Evolutionary conservation across 2,888 invertebrate genomes (phyloP).

Genomic region (Clunio marinus): DNA sequence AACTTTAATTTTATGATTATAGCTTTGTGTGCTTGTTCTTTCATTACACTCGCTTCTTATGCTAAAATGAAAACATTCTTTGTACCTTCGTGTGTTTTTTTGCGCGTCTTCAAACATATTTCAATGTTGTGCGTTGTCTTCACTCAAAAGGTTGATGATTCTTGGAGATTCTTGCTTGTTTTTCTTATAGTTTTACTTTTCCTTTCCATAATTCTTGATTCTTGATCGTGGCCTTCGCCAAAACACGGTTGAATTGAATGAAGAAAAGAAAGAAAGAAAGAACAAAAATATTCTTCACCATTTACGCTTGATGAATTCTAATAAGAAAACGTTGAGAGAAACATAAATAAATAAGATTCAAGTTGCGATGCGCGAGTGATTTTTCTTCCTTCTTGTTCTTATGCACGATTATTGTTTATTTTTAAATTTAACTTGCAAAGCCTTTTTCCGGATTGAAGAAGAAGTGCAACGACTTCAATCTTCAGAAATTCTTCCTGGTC

Average conservation of each 20-base stretch:
- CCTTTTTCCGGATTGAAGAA: conserved; percentile 29
- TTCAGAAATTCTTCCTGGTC: not conserved
- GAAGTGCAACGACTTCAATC: not conserved
- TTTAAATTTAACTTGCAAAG: not conserved
- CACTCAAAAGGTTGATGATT: conserved; percentile 32
- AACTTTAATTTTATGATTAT: conserved; percentile 36
- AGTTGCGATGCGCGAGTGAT: not conserved
- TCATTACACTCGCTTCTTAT: conserved; percentile 36
- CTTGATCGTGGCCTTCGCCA: conserved; percentile 18
- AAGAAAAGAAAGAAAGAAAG: not conserved
- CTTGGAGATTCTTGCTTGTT: conserved; percentile 24
- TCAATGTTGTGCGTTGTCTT: not conserved
- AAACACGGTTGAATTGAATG: too few relatives aligned
- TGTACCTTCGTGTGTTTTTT: not conserved
- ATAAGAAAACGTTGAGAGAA: conserved; percentile 19
- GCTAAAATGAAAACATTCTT: conserved; percentile 5
- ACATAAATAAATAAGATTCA: conserved; percentile 22
- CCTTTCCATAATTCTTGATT: conserved; percentile 36
- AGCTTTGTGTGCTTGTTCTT: conserved; percentile 30
- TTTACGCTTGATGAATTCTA: conserved; percentile 29
- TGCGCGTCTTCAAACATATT: not conserved
- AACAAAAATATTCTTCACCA: conserved; percentile 17
- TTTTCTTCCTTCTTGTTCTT: too few relatives aligned
- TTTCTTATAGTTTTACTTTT: conserved; percentile 23
- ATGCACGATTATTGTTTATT: too few relatives aligned